Conservation (phyloP, 2,113 vertebrate species). For the Embiotoca jacksoni region DNA sequence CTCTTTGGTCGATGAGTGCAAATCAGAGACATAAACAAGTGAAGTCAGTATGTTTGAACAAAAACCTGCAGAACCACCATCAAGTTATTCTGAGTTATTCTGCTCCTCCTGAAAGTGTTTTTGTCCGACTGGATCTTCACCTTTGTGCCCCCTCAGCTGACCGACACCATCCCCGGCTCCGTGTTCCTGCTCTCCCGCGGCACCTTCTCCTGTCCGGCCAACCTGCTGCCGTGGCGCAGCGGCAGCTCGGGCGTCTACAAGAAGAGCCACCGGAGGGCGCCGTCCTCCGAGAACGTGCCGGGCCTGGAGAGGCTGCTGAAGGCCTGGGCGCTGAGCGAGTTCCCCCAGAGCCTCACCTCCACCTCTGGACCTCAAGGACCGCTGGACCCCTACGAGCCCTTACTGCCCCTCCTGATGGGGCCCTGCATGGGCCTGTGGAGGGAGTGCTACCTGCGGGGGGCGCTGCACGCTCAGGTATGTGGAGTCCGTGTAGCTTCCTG, state of each 20-base stretch:
- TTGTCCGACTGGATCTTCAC: not conserved
- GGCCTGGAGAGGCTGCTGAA: constrained; percentile 84
- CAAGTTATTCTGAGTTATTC: not conserved
- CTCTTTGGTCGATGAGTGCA: no score
- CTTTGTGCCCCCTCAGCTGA: constrained; percentile 24
- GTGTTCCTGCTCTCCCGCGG: constrained; percentile 89
- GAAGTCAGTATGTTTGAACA: not conserved
- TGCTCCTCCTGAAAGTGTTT: not conserved
- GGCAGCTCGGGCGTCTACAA: constrained; percentile 75
- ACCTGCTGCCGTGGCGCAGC: constrained; percentile 90
- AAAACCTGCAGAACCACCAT: not conserved
- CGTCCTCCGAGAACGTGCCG: constrained; percentile 84
- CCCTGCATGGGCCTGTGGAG: constrained; percentile 91
- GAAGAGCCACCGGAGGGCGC: constrained; percentile 82
- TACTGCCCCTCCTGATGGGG: constrained; percentile 87
- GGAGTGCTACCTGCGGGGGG: constrained; percentile 92
- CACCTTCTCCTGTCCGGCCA: constrained; percentile 82
- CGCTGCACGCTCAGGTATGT: constrained; percentile 89
- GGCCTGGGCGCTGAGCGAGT: constrained; percentile 57
- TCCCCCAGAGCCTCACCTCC: constrained; percentile 45
- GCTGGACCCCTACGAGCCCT: constrained; percentile 77
- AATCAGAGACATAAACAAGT: no score
- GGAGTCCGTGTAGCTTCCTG: not conserved
- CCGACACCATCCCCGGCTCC: constrained; percentile 69
- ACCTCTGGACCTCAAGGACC: constrained; percentile 55